phyloP scores from a whole-genome alignment of 2,797 vertebrate genomes.

The Melanotaenia parkinsoni region DNA sequence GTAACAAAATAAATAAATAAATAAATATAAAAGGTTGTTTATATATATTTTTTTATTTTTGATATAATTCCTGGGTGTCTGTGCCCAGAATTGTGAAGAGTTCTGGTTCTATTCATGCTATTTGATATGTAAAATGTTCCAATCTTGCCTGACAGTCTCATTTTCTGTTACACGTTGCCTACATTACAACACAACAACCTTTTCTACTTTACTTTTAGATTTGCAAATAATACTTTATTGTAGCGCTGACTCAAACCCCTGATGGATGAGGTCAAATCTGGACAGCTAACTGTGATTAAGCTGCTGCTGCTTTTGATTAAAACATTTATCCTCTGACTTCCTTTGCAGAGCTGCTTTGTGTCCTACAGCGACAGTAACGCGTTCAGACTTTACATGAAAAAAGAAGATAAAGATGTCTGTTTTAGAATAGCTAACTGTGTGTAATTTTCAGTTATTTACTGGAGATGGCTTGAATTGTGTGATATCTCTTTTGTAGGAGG shows the following conservation, averaged over 20 bases:
- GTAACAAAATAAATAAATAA: not conserved
- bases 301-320: conserved; percentile 15
- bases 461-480: conserved; percentile 31
- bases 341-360: conserved; percentile 1
- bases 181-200: not conserved
- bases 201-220: not conserved
- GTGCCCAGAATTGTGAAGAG: not conserved
- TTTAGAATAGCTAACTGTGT: conserved; percentile 22
- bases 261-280: not conserved
- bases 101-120: not conserved
- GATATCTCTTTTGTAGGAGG: conserved; percentile 30
- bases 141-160: not conserved
- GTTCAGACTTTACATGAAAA: conserved; percentile 11
- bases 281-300: not conserved
- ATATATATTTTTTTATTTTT: not conserved
- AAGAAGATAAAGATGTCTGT: conserved; percentile 17
- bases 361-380: not conserved
- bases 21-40: not conserved
- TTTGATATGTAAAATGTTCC: not conserved
- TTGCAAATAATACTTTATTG: not conserved
- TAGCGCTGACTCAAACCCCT: not conserved
- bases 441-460: conserved; percentile 36
- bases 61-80: not conserved
- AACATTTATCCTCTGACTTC: not conserved
- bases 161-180: not conserved